phyloP scores from a whole-genome alignment of 1,140 invertebrate species.

The Bactericera cockerelli region DNA sequence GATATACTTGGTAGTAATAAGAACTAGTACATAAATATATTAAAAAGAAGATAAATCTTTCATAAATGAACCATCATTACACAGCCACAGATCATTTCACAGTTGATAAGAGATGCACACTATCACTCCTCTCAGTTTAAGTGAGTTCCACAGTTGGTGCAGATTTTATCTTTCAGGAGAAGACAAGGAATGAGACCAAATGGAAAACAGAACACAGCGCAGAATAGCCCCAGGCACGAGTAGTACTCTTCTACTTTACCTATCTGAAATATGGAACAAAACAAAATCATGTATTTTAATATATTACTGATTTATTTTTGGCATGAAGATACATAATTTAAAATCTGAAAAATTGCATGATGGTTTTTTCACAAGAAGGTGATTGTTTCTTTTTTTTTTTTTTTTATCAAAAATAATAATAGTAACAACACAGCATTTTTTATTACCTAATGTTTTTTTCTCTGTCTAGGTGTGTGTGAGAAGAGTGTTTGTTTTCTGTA shows the following conservation, averaged over 20 bases:
- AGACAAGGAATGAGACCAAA: constrained; percentile 68
- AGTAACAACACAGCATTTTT: no score
- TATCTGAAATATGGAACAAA: constrained; percentile 33
- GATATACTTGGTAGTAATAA: no score
- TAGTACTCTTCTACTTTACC: constrained; percentile 72
- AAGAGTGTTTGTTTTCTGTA: neutral
- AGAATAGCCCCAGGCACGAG: constrained; percentile 60
- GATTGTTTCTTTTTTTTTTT: constrained; percentile 8
- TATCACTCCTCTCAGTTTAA: constrained; percentile 42
- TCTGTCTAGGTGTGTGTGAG: neutral
- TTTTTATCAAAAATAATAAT: neutral
- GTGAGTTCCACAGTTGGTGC: constrained; percentile 67
- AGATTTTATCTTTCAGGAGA: constrained; percentile 55
- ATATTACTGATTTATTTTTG: constrained; percentile 11
- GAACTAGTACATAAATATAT: no score
- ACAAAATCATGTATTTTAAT: constrained; percentile 13
- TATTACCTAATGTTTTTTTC: neutral
- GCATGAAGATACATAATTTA: neutral
- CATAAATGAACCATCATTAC: no score
- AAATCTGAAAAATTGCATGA: neutral
- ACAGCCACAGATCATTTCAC: no score
- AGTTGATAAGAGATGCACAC: no score
- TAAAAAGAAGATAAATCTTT: no score
- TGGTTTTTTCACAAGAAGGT: neutral
- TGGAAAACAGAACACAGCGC: constrained; percentile 74